A percentile compares a stretch with the other conserved stretches of the same genome.
phyloP scores from a whole-genome alignment of 2,888 invertebrate genomes.

The Cryptophagus acutangulus region DNA sequence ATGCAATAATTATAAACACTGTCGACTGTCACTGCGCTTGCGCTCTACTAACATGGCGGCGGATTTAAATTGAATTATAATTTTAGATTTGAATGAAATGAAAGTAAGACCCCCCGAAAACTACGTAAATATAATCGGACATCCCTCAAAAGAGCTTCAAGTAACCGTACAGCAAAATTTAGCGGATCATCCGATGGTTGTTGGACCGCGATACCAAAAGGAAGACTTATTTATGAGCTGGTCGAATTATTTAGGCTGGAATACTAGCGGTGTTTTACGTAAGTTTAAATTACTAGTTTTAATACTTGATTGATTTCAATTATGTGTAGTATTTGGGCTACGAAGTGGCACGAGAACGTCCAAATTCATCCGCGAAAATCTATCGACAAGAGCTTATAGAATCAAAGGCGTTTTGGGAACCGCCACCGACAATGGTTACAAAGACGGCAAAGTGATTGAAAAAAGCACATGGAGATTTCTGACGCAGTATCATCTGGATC shows the following conservation, averaged over 20 bases:
- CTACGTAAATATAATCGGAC: conserved; percentile 60
- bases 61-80: conserved; percentile 9
- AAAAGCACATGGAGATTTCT: conserved; percentile 68
- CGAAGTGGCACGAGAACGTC: conserved; percentile 60
- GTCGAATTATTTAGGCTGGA: conserved; percentile 57
- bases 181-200: conserved; percentile 69
- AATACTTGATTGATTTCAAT: conserved; percentile 7
- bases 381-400: conserved; percentile 65
- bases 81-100: conserved; percentile 66
- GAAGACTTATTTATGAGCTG: conserved; percentile 61
- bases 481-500: conserved; percentile 63
- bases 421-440: conserved; percentile 69
- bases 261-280: conserved; percentile 73
- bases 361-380: conserved; percentile 55
- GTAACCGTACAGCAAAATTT: conserved; percentile 62
- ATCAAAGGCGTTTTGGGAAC: conserved; percentile 71
- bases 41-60: conserved; percentile 11
- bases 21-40: conserved; percentile 13
- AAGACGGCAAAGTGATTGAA: conserved; percentile 66
- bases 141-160: conserved; percentile 54
- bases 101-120: conserved; percentile 57
- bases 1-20: no score
- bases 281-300: conserved; percentile 41
- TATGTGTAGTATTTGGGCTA: conserved; percentile 62
- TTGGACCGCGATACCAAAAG: conserved; percentile 69